Base-by-base conservation (phyloP, 2,113 vertebrate genomes). In the Myiagra hebetior region DNA sequence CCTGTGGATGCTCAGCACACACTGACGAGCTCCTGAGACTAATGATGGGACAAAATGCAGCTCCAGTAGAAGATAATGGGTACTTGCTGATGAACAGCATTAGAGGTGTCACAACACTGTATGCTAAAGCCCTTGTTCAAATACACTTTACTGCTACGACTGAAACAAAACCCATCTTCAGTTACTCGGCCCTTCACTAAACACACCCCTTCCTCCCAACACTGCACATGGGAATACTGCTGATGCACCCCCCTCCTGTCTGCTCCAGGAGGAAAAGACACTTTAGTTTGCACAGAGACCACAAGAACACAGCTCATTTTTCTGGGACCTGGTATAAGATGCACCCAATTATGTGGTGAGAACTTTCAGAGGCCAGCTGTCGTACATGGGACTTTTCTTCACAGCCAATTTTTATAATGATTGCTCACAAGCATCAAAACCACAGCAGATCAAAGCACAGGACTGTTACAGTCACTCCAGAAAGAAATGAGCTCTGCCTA, bases 131-230 rank as follows among this genome's bases (percentile, higher is more conserved):
- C 16, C 23, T 15, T 15, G 14, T 53, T 72, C 31, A 81, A 62
- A 52, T 26, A 50, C 31, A 41, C 53, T 77, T 69, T 4, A 12
- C 30, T 80, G 8, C 9, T 30, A 56, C 6, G 3, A 35, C 15
- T 41, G n/a, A 84, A 84, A 52, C 14, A 60, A n/a, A 70, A 70
- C 3, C 21, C 6, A 49, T 19, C 11, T 33, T 15, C 11, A 6
- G 3, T 39, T 56, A 16, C 37, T 67, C 7, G 5, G 15, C 19
- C 55, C 41, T 62, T 50, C 50, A 53, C 33, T 37, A 22, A 73
- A 59, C 63, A 33, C 1, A 26, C 13, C 13, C 1, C 0, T 17
- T 62, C 37, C 5, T 64, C 57, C 63, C 1, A 0, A 1, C 64
- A 7, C 35, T 3, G 9, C 59, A 20, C 16, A 9, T 11, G 22